Base-by-base conservation (phyloP, 1,140 invertebrate species). In the Drosophila quadrilineata region DNA sequence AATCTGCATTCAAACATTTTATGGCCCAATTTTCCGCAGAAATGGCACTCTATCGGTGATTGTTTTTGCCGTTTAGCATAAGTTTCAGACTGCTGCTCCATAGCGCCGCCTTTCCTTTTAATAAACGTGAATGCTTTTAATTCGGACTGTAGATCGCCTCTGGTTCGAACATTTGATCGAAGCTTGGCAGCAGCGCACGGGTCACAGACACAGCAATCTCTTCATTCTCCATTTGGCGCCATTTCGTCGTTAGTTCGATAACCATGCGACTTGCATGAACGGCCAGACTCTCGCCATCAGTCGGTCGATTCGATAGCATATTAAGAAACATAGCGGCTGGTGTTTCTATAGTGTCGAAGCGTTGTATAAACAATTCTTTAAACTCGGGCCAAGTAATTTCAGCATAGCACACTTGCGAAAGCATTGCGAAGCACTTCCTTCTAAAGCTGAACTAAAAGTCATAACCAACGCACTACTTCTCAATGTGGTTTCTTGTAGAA, bases 241-340 rank as follows among this genome's bases (percentile, higher is more conserved):
- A 36, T 36, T 36, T 36, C 12, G 33, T 36, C 6, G 52, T 65
- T 33, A 43, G 8, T 36, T 56, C 35, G 2, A 49, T 67, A 26
- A 68, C 29, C 49, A 68, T 53, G 46, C 53, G 45, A 6, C 53
- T 66, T 35, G 68, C 35, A 16, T 54, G 48, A 2, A 59, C 36
- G 2, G 52, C 58, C n/a, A 59, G 52, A n/a, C n/a, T n/a, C n/a
- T n/a, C n/a, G n/a, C n/a, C n/a, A n/a, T n/a, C n/a, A n/a, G n/a
- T n/a, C n/a, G n/a, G n/a, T n/a, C n/a, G n/a, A n/a, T n/a, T n/a
- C n/a, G n/a, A n/a, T n/a, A n/a, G n/a, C n/a, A n/a, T n/a, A n/a
- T n/a, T n/a, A n/a, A n/a, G n/a, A 59, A 70, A 70, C 66, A 63
- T 69, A 40, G 64, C 71, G 29, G 76, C 68, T 45, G 74, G 68